Conservation (phyloP, 2,797 vertebrate genomes). For the Spatula clypeata region DNA sequence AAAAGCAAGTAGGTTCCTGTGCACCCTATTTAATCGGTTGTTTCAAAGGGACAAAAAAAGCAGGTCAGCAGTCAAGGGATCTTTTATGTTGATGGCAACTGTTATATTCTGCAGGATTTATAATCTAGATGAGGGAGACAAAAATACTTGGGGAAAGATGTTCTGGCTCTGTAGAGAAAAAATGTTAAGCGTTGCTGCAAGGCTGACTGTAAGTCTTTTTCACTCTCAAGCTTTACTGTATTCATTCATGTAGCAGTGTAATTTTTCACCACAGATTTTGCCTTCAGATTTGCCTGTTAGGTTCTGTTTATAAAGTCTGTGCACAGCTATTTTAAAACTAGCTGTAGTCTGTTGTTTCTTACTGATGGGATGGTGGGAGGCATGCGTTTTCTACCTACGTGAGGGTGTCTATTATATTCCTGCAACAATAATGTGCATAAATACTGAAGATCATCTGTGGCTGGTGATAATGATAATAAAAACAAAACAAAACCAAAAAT, state of each 20-base stretch:
- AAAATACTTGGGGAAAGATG: slow-evolving; percentile 41
- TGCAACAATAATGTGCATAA: background rate
- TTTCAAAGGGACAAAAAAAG: slow-evolving; percentile 14
- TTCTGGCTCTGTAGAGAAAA: slow-evolving; percentile 37
- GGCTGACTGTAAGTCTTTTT: slow-evolving; percentile 25
- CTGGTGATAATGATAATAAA: background rate
- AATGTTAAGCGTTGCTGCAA: slow-evolving; percentile 60
- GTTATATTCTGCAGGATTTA: slow-evolving; percentile 30
- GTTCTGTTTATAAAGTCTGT: background rate
- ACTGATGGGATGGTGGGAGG: background rate
- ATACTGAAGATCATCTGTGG: background rate
- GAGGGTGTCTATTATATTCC: background rate
- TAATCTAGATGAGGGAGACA: slow-evolving; percentile 29
- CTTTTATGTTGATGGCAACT: slow-evolving; percentile 24
- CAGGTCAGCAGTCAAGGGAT: slow-evolving; percentile 42
- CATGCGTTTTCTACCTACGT: background rate
- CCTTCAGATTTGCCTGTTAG: background rate
- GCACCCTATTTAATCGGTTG: background rate
- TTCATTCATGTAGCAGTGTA: background rate
- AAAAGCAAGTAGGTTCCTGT: slow-evolving; percentile 24
- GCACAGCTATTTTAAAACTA: background rate
- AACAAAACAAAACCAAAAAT: background rate
- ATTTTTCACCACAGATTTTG: slow-evolving; percentile 17
- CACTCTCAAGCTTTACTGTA: background rate
- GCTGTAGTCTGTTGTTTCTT: background rate